phyloP scores from a whole-genome alignment of 2,113 vertebrate genomes.

The Phaethornis superciliosus region DNA sequence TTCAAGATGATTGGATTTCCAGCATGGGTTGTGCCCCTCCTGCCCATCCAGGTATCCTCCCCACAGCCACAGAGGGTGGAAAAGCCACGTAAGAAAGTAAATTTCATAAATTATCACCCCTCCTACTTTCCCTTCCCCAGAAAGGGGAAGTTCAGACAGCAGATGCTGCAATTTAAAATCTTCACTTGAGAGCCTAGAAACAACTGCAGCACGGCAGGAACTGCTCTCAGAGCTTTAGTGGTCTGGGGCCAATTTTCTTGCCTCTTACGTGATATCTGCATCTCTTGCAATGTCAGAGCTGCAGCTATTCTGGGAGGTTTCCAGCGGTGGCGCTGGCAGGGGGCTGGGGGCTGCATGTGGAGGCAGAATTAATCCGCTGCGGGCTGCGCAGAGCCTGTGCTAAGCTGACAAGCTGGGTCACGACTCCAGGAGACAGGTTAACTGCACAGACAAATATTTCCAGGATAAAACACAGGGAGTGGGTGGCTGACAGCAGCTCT shows the following conservation, averaged over 20 bases:
- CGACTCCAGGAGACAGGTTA: not conserved
- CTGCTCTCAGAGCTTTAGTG: not conserved
- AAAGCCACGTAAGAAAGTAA: not conserved
- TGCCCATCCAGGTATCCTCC: not conserved
- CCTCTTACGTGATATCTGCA: not conserved
- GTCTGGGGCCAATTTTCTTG: not conserved
- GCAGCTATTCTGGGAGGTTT: not conserved
- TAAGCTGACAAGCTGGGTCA: conserved; percentile 29
- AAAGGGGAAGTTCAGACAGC: not conserved
- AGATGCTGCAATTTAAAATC: not conserved
- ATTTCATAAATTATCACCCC: not conserved
- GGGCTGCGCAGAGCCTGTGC: not conserved
- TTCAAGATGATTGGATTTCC: not conserved
- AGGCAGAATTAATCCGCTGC: not conserved
- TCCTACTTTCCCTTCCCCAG: not conserved
- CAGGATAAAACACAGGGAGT: not conserved
- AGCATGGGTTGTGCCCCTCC: rapidly evolving
- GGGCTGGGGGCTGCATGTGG: not conserved
- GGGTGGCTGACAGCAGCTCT: not conserved
- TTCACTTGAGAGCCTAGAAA: not conserved
- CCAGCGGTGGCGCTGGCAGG: rapidly evolving
- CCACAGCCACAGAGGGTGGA: not conserved
- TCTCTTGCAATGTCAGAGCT: not conserved
- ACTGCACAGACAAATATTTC: not conserved
- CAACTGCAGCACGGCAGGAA: not conserved